A percentile compares a stretch with the other conserved stretches of the same genome.
Conservation (phyloP, 2,888 invertebrate species). For the Drosophila incognita region DNA sequence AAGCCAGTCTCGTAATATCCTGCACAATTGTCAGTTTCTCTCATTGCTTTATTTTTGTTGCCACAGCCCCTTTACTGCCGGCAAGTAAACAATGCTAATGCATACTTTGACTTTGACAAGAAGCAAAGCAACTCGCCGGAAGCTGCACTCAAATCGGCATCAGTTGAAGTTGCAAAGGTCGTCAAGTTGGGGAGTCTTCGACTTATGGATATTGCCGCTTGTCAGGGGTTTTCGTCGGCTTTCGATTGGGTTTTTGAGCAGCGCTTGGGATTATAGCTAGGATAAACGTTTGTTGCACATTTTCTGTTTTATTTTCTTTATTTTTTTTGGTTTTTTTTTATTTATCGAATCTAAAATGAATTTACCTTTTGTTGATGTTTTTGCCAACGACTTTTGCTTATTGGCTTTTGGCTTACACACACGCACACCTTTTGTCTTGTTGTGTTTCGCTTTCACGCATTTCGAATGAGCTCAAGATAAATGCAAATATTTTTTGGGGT, state of each 20-base stretch:
- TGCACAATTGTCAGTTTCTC: conserved; percentile 61
- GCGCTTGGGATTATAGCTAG: conserved; percentile 41
- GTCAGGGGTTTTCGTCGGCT: conserved; percentile 23
- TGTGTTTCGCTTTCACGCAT: conserved; percentile 67
- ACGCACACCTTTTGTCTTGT: conserved; percentile 41
- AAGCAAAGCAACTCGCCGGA: conserved; percentile 26
- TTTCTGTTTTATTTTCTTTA: conserved; percentile 54
- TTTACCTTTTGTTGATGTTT: conserved; percentile 69
- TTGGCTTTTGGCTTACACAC: conserved; percentile 62
- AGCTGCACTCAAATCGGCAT: conserved; percentile 28
- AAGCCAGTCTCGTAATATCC: conserved; percentile 62
- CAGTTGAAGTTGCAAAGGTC: conserved; percentile 2
- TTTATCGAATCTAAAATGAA: conserved; percentile 71
- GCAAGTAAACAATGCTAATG: conserved; percentile 75
- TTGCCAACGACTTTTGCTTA: conserved; percentile 68
- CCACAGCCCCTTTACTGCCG: conserved; percentile 20
- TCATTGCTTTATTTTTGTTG: conserved; percentile 60
- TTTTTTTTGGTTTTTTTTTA: conserved; percentile 48
- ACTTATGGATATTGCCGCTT: conserved; percentile 38
- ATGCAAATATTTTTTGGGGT: conserved; percentile 66
- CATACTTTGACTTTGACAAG: conserved; percentile 58
- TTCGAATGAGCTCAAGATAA: conserved; percentile 71
- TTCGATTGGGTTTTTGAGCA: conserved; percentile 18
- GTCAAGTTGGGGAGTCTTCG: background rate
- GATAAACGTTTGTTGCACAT: conserved; percentile 70